Evolutionary conservation across 2,113 vertebrate species (phyloP).

Genomic region (Ginglymostoma cirratum): DNA sequence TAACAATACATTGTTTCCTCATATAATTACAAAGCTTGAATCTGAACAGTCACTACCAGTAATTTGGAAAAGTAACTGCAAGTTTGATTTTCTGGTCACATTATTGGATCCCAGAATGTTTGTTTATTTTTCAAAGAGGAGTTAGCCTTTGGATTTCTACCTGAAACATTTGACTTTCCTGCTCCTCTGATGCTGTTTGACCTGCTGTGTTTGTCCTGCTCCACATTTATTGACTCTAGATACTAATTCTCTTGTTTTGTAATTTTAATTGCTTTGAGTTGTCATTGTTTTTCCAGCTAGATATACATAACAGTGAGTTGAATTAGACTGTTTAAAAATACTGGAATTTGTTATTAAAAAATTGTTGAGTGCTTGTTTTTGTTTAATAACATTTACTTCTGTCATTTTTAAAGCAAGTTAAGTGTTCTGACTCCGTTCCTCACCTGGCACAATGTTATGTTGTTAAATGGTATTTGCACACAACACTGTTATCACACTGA

Average conservation of each 20-base stretch:
- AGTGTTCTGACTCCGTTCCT: background rate
- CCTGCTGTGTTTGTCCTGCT: too few species aligned
- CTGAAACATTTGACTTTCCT: too few species aligned
- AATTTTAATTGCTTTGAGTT: constrained; percentile 31
- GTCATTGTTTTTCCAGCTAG: constrained; percentile 3
- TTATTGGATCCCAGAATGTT: background rate
- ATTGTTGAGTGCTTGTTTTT: background rate
- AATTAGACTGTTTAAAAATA: background rate
- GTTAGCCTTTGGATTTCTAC: background rate
- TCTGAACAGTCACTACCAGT: constrained; percentile 12
- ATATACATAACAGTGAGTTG: background rate
- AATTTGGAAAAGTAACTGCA: constrained; percentile 22
- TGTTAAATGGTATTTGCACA: background rate
- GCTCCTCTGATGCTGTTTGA: too few species aligned
- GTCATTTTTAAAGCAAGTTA: background rate
- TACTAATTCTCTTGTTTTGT: constrained; percentile 12
- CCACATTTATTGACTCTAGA: background rate
- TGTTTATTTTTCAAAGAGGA: background rate
- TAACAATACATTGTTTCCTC: constrained; percentile 31
- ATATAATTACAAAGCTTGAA: constrained; percentile 25
- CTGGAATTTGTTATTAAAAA: constrained; percentile 2
- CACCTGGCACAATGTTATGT: background rate
- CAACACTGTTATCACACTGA: background rate
- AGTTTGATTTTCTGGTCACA: constrained; percentile 31
- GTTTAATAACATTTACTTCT: background rate